Base-by-base conservation (phyloP, 2,888 invertebrate species). In the Sinhomidia bicolor region DNA sequence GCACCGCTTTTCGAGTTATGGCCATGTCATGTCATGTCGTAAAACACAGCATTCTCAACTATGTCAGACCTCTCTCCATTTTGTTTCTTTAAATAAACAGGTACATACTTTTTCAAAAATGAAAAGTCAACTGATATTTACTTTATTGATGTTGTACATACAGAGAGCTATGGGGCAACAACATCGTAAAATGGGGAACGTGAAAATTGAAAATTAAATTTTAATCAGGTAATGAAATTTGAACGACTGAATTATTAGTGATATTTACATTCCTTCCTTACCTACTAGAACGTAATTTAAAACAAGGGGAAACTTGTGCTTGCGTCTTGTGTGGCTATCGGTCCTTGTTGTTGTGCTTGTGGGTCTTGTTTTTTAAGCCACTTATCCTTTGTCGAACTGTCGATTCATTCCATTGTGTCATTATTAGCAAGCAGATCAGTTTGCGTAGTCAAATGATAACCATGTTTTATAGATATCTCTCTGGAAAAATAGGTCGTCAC, bases 131-230 rank as follows among this genome's bases (percentile, higher is more conserved):
- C 6, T 36, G 3, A 36, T 7, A 7, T 36, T 36, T 36, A 36
- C 36, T 36, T 36, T 51, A 51, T 51, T 51, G n/a, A 6, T 29
- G 12, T 20, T n/a, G n/a, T n/a, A n/a, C n/a, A n/a, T n/a, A n/a
- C n/a, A n/a, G n/a, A n/a, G n/a, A 57, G 9, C 17, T 57, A 57
- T 10, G 62, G 62, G n/a, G n/a, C n/a, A n/a, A 26, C 3, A 29
- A 9, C 32, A 32, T 68, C 68, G 68, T 68, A 68, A 68, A 68
- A 32, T n/a, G n/a, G n/a, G 26, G 47, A 71, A 23, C 41, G 23
- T 23, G 23, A 71, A 44, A 47, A 47, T 44, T 74, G 47, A 26
- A 74, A 74, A 47, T 74, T 74, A 74, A 47, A 26, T 7, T 47
- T 74, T 74, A 74, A 71, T 71, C 10, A 26, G 23, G 47, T 26